Evolutionary conservation across 2,797 vertebrate species (phyloP), one percentile per base, ranked within the genome.

Genomic region (Triplophysa yarkandensis): DNA sequence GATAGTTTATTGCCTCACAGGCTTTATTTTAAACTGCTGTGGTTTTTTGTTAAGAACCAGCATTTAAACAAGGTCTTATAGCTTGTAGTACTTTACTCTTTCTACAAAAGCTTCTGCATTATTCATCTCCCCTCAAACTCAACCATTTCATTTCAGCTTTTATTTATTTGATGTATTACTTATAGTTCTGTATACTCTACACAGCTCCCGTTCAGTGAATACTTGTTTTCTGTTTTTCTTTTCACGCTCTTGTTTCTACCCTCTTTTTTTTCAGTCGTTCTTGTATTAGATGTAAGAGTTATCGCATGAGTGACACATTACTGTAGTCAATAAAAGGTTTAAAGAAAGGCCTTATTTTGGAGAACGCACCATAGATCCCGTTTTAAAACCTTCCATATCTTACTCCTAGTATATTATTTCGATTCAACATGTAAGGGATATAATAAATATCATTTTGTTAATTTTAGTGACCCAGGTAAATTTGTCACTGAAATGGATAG

Each of bases 301-400:
- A 85, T 92, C 89, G 83, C 81, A 85, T 90, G 91, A 92, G 85
- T 82, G 86, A 73, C 73, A 32, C 74, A 13, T 52, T 25, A 52
- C 48, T 52, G 48, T 52, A 23, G 10, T 86, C 60, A 81, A 82
- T 79, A 88, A 83, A 81, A 76, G 86, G 89, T 85, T 84, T 85
- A 83, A 86, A 89, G 80, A 83, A 85, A 88, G 21, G 85, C 85
- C 87, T 34, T 36, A 14, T 23, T 9, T 43, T 16, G 41, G 41
- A 43, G 41, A 17, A 43, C 13, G 14, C 13, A 4, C 41, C 17
- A 13, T 39, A 39, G 10, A n/a, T n/a, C n/a, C n/a, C n/a, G 36
- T 11, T 39, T 39, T 11, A 39, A 39, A 39, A 4, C 36, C 36
- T 14, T n/a, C n/a, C n/a, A 39, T 2, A 39, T 46, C 17, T n/a